These are phyloP conservation scores for Macrophya alboannulata DNA, from an alignment of 2,888 invertebrate species.

Conservation along the genomic window DNA sequence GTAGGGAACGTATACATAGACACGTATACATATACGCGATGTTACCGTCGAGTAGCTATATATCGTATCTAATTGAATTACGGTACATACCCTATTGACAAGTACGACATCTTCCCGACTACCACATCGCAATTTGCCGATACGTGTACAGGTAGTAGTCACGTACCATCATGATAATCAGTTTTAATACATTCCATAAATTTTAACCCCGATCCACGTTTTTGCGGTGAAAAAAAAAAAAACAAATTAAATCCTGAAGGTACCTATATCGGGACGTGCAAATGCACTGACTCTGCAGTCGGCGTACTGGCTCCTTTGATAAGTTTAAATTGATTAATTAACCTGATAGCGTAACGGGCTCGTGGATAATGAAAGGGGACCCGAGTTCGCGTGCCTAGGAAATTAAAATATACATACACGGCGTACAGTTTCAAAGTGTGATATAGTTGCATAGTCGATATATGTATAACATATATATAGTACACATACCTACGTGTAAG, in stretches of 20 bases:
- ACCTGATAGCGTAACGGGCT: constrained; percentile 37
- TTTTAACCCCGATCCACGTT: not conserved
- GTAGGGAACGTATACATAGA: not conserved
- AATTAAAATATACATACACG: constrained; percentile 17
- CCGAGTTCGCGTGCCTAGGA: constrained; percentile 33
- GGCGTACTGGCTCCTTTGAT: constrained; percentile 20
- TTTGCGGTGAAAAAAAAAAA: not conserved
- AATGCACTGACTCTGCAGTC: not conserved
- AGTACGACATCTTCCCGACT: constrained; percentile 14
- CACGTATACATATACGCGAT: not conserved
- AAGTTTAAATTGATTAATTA: constrained; percentile 45
- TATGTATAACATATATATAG: not conserved
- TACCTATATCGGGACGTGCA: not conserved
- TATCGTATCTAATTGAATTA: constrained; percentile 68
- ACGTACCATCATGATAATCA: not conserved
- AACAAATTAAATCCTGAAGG: not conserved
- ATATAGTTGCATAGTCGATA: not conserved
- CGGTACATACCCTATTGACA: constrained; percentile 59
- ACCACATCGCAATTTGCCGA: not conserved
- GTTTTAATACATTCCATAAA: not conserved
- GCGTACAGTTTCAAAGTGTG: not conserved
- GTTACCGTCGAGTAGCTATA: constrained; percentile 1
- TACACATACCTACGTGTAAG: not conserved
- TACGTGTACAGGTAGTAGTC: not conserved
- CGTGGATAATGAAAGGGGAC: not conserved